phyloP scores from a whole-genome alignment of 1,140 invertebrate genomes.

The Heliconius congener region DNA sequence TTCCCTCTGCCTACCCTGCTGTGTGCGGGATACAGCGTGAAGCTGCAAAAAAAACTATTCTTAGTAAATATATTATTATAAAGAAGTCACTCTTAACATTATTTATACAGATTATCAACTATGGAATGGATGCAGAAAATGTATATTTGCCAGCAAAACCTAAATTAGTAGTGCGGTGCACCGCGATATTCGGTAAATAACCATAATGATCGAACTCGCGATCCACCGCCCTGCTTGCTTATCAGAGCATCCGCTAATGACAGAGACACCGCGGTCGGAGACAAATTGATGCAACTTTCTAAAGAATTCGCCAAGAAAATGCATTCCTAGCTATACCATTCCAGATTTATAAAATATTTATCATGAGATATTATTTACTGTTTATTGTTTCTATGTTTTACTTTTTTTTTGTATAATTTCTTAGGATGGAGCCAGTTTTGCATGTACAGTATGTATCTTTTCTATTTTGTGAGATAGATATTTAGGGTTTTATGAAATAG shows the following conservation, averaged over 20 bases:
- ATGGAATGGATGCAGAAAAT: neutral
- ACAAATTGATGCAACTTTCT: conserved; percentile 48
- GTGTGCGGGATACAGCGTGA: too few species aligned
- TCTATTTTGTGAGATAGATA: too few species aligned
- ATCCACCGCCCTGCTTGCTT: conserved; percentile 51
- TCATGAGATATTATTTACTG: neutral
- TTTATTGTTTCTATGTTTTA: too few species aligned
- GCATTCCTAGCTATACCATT: neutral
- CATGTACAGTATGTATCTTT: too few species aligned
- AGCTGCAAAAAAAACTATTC: neutral
- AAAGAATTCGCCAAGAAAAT: conserved; percentile 32
- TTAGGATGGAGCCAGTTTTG: too few species aligned
- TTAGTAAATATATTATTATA: neutral
- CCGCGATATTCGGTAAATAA: conserved; percentile 53
- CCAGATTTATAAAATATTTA: neutral
- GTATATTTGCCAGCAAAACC: conserved; percentile 11
- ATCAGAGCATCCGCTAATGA: conserved; percentile 64
- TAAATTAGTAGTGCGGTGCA: conserved; percentile 35
- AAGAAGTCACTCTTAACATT: too few species aligned
- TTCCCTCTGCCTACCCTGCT: too few species aligned
- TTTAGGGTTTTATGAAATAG: too few species aligned
- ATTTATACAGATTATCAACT: neutral
- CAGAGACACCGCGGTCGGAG: conserved; percentile 43
- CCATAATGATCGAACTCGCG: conserved; percentile 38
- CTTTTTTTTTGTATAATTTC: too few species aligned